These are phyloP conservation scores for Stegana nigrithorax DNA, from an alignment of 2,888 invertebrate genomes.

Conservation along the genomic window DNA sequence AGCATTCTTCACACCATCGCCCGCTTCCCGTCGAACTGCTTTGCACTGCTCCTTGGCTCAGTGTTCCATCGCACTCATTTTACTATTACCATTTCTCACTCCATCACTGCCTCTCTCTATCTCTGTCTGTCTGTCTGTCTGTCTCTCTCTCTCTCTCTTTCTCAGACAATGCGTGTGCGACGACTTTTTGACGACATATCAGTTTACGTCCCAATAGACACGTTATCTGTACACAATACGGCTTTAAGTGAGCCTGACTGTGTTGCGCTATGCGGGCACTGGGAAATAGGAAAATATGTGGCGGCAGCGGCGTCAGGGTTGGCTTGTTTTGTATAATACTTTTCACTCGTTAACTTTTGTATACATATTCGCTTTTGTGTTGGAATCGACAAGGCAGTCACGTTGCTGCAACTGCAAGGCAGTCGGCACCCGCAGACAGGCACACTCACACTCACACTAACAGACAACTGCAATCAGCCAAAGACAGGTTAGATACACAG, in stretches of 20 bases:
- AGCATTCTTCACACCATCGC: constrained; percentile 16
- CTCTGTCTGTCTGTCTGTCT: not conserved
- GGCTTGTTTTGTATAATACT: constrained; percentile 37
- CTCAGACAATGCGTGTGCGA: not conserved
- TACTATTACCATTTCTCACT: too few species aligned
- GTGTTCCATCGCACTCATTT: too few species aligned
- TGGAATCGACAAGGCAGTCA: constrained; percentile 8
- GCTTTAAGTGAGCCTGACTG: constrained; percentile 46
- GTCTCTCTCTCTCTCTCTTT: constrained; percentile 25
- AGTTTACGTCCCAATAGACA: constrained; percentile 58
- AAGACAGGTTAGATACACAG: not conserved
- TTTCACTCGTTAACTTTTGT: constrained; percentile 40
- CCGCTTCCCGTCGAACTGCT: too few species aligned
- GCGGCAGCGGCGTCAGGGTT: too few species aligned
- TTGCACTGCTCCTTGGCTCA: too few species aligned
- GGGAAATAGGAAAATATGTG: too few species aligned
- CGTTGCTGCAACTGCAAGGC: not conserved
- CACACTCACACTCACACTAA: not conserved
- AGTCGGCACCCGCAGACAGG: not conserved
- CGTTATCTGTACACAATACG: constrained; percentile 57
- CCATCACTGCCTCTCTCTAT: constrained; percentile 25
- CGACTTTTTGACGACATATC: constrained; percentile 49
- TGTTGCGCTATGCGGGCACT: constrained; percentile 1
- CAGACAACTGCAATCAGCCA: not conserved
- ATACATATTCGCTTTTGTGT: constrained; percentile 8